phyloP scores from a whole-genome alignment of 2,888 invertebrate genomes.

The Biston betularia region DNA sequence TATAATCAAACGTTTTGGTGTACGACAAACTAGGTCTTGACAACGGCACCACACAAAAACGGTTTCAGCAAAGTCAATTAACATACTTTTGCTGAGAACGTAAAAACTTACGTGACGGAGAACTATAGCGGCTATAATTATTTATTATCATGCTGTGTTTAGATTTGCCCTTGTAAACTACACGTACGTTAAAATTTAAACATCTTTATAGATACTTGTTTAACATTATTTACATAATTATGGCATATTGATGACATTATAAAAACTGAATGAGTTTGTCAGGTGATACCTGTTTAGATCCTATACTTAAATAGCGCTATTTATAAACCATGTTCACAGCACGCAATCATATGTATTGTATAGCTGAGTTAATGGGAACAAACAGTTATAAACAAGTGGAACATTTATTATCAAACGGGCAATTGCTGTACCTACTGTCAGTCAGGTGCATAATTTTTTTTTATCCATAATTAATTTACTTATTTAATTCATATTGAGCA shows the following conservation, averaged over 20 bases:
- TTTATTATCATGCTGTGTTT: neutral
- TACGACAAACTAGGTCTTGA: conserved; percentile 23
- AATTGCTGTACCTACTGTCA: neutral
- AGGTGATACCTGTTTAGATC: conserved; percentile 7
- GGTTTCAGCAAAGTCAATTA: conserved; percentile 21
- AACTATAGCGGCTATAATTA: conserved; percentile 9
- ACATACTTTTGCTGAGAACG: conserved; percentile 24
- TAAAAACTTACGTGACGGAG: conserved; percentile 11
- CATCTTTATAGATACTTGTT: conserved; percentile 1
- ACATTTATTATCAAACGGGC: neutral
- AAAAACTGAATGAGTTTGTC: conserved; percentile 1
- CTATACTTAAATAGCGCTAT: neutral
- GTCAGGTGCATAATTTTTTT: no score
- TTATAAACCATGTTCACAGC: neutral
- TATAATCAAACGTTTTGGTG: conserved; percentile 37
- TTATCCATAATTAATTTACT: no score
- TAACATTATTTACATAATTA: conserved; percentile 2
- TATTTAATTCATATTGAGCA: no score
- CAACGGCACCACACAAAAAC: conserved; percentile 7
- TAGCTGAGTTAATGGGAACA: no score
- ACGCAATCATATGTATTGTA: neutral
- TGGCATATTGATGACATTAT: neutral
- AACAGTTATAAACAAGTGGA: neutral
- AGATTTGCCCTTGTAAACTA: conserved; percentile 9
- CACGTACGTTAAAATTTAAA: conserved; percentile 1